A percentile compares a stretch with the other conserved stretches of the same genome.
phyloP scores from a whole-genome alignment of 2,888 invertebrate species.

The Rotaria macrura region DNA sequence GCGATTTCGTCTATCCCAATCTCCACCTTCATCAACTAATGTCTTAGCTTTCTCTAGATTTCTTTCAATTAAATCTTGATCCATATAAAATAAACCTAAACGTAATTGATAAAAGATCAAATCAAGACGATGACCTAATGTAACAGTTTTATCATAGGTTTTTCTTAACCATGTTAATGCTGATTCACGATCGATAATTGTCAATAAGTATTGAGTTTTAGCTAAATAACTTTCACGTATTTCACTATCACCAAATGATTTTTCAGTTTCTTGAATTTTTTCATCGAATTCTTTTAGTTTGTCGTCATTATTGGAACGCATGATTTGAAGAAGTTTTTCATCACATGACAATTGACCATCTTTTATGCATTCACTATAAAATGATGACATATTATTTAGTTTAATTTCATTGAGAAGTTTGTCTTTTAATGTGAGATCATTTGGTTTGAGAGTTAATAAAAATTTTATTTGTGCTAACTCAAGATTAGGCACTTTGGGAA shows the following conservation, averaged over 20 bases:
- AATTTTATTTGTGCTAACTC: constrained; percentile 32
- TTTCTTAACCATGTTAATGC: constrained; percentile 59
- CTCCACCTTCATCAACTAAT: constrained; percentile 89
- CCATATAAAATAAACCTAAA: constrained; percentile 73
- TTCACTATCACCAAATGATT: constrained; percentile 79
- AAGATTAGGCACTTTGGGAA: constrained; percentile 29
- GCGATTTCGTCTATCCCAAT: constrained; percentile 95
- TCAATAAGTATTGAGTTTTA: constrained; percentile 72
- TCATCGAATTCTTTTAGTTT: constrained; percentile 68
- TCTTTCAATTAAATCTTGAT: constrained; percentile 71
- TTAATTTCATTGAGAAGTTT: background rate
- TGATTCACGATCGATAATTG: constrained; percentile 67
- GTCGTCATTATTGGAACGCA: constrained; percentile 63
- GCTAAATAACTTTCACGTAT: constrained; percentile 70
- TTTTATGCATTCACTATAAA: constrained; percentile 24
- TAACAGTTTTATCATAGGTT: constrained; percentile 68
- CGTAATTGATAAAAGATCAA: constrained; percentile 75
- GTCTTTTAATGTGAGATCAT: background rate
- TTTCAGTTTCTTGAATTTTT: constrained; percentile 75
- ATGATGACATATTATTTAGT: constrained; percentile 22
- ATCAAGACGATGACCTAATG: constrained; percentile 71
- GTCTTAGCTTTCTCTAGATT: constrained; percentile 78
- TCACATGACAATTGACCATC: constrained; percentile 20
- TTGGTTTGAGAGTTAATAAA: background rate
- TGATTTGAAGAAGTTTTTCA: constrained; percentile 40